These are phyloP conservation scores for Drosophila pallidifrons DNA, from an alignment of 1,140 invertebrate genomes.

Conservation along the genomic window DNA sequence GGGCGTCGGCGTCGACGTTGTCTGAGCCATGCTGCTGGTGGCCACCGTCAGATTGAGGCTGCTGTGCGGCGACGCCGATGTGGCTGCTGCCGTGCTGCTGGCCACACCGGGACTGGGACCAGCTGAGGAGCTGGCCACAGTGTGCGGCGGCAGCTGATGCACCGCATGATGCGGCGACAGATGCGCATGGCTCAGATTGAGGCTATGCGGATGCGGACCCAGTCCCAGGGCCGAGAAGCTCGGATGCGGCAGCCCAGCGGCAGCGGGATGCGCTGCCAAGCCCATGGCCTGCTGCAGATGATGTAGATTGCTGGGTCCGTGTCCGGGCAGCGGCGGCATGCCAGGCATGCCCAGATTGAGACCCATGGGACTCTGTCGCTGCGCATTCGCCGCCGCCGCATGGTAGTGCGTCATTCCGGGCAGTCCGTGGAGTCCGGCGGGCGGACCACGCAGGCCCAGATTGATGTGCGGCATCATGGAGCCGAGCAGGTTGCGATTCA, in stretches of 20 bases:
- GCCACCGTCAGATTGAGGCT: conserved; percentile 71
- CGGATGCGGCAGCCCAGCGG: conserved; percentile 72
- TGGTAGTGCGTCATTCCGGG: conserved; percentile 81
- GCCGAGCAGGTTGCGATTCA: conserved; percentile 75
- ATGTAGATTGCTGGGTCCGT: conserved; percentile 73
- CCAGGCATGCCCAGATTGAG: conserved; percentile 75
- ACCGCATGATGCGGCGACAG: conserved; percentile 80
- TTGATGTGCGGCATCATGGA: conserved; percentile 81
- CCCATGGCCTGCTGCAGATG: conserved; percentile 79
- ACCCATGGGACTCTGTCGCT: conserved; percentile 80
- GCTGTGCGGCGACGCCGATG: conserved; percentile 70
- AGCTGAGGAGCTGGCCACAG: conserved; percentile 53
- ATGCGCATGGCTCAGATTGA: conserved; percentile 81
- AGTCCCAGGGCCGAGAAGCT: conserved; percentile 76
- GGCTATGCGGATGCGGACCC: conserved; percentile 75
- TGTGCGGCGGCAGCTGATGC: conserved; percentile 74
- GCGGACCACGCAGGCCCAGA: conserved; percentile 71
- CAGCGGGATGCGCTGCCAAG: conserved; percentile 59
- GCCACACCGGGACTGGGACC: conserved; percentile 57
- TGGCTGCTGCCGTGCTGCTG: conserved; percentile 44
- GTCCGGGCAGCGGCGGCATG: conserved; percentile 65
- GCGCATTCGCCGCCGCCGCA: conserved; percentile 73
- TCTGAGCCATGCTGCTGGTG: conserved; percentile 52
- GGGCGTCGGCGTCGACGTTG: conserved; percentile 70
- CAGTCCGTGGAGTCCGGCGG: conserved; percentile 65